phyloP scores from a whole-genome alignment of 2,797 vertebrate species.

The Enteromius paludinosus region DNA sequence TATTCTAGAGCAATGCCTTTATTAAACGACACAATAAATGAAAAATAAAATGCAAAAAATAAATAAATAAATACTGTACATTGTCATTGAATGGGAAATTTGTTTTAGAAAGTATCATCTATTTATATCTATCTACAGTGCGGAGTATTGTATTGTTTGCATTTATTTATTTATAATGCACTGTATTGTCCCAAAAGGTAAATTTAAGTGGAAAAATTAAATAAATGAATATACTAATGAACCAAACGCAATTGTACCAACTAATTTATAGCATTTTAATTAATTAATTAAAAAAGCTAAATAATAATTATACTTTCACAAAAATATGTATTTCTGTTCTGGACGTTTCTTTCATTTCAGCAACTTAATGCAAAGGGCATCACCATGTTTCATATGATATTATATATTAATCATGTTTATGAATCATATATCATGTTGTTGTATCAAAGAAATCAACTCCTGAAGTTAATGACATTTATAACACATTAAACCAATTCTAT shows the following conservation, averaged over 20 bases:
- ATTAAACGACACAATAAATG: slow-evolving; percentile 16
- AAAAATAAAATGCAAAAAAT: neutral
- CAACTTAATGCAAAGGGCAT: neutral
- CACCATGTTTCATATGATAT: neutral
- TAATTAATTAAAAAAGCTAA: too few species aligned
- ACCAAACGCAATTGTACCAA: neutral
- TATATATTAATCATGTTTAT: neutral
- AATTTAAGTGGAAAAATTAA: neutral
- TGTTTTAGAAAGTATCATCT: neutral
- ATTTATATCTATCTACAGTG: neutral
- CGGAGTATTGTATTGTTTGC: neutral
- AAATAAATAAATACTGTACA: neutral
- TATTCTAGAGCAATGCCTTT: neutral
- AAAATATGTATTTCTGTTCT: neutral
- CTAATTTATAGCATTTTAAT: neutral
- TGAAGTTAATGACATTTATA: neutral
- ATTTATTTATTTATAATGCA: neutral
- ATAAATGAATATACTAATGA: neutral
- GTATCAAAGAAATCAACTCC: neutral
- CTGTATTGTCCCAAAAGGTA: neutral
- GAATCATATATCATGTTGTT: neutral
- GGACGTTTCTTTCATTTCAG: neutral
- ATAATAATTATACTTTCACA: too few species aligned
- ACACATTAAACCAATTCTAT: neutral
- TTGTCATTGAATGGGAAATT: neutral